Percentiles rank a stretch among this genome's conserved stretches.
These are phyloP conservation scores for Enteromius paludinosus DNA, from an alignment of 2,797 vertebrate genomes.

Conservation along the genomic window DNA sequence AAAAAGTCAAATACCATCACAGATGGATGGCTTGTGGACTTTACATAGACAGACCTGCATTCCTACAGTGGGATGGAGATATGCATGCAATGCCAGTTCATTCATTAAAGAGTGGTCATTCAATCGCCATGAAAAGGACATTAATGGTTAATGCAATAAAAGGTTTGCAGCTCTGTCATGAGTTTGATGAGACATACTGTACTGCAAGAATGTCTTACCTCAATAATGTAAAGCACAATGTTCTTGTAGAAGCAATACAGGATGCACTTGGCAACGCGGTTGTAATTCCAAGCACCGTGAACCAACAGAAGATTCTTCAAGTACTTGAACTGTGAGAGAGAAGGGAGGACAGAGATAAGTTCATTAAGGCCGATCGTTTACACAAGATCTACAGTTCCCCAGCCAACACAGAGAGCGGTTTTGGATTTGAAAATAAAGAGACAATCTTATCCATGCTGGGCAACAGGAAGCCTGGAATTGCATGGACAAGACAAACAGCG, in stretches of 20 bases:
- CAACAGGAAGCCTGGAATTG: slow-evolving; percentile 56
- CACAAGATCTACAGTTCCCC: slow-evolving; percentile 39
- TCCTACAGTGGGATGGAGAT: slow-evolving; percentile 10
- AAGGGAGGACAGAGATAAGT: slow-evolving; percentile 43
- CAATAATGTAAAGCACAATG: slow-evolving; percentile 90
- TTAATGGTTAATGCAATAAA: not conserved
- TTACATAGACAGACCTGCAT: slow-evolving; percentile 46
- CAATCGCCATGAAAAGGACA: not conserved
- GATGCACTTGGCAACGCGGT: slow-evolving; percentile 89
- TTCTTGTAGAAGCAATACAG: slow-evolving; percentile 93
- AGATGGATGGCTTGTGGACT: slow-evolving; percentile 51
- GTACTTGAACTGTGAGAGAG: slow-evolving; percentile 85
- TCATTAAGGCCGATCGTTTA: slow-evolving; percentile 41
- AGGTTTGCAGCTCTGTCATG: not conserved
- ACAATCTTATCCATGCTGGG: slow-evolving; percentile 57
- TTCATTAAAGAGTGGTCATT: not conserved
- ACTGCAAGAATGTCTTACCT: slow-evolving; percentile 75
- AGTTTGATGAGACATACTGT: not conserved
- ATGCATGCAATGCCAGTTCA: not conserved
- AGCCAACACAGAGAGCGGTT: slow-evolving; percentile 55
- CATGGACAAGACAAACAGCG: slow-evolving; percentile 56
- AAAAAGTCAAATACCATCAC: slow-evolving; percentile 70
- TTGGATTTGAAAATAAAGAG: slow-evolving; percentile 65
- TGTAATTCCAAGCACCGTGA: slow-evolving; percentile 91
- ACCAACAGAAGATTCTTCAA: slow-evolving; percentile 89